These are phyloP conservation scores for Neuroterus valhalla DNA, from an alignment of 1,140 invertebrate species.

Conservation along the genomic window DNA sequence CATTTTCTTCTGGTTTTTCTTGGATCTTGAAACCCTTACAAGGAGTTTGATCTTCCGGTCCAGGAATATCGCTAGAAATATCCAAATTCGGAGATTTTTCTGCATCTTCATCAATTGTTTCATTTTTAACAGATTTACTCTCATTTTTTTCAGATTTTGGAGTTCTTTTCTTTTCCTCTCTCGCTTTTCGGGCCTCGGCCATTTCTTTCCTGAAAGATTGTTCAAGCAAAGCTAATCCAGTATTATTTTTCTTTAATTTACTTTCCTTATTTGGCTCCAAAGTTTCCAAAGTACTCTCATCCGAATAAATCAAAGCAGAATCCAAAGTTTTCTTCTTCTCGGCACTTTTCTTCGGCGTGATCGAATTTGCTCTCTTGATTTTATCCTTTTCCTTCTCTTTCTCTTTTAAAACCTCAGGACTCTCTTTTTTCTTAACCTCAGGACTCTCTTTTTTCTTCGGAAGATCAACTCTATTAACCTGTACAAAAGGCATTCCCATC, in stretches of 20 bases:
- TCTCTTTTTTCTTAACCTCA: no score
- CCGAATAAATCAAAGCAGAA: slow-evolving; percentile 59
- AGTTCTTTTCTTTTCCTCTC: slow-evolving; percentile 45
- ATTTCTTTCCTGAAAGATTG: slow-evolving; percentile 60
- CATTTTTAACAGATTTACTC: neutral
- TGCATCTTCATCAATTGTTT: slow-evolving; percentile 44
- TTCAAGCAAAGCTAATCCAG: slow-evolving; percentile 60
- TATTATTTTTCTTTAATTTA: slow-evolving; percentile 50
- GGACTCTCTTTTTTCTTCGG: no score
- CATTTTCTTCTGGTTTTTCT: neutral
- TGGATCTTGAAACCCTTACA: slow-evolving; percentile 9
- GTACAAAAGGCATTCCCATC: no score
- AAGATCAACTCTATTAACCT: no score
- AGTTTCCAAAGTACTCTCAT: slow-evolving; percentile 65
- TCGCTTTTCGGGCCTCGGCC: slow-evolving; percentile 40
- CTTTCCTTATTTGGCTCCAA: slow-evolving; percentile 42
- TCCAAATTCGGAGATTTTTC: slow-evolving; percentile 51
- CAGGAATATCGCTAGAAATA: slow-evolving; percentile 24
- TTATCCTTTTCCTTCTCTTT: no score
- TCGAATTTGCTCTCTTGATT: slow-evolving; percentile 41
- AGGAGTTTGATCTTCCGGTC: slow-evolving; percentile 2
- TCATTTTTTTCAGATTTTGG: slow-evolving; percentile 37
- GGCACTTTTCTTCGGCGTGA: slow-evolving; percentile 45
- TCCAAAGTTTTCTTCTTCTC: slow-evolving; percentile 41
- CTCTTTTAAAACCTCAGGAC: no score